Evolutionary conservation across 1,140 invertebrate species (phyloP).

Genomic region (Popillia japonica): DNA sequence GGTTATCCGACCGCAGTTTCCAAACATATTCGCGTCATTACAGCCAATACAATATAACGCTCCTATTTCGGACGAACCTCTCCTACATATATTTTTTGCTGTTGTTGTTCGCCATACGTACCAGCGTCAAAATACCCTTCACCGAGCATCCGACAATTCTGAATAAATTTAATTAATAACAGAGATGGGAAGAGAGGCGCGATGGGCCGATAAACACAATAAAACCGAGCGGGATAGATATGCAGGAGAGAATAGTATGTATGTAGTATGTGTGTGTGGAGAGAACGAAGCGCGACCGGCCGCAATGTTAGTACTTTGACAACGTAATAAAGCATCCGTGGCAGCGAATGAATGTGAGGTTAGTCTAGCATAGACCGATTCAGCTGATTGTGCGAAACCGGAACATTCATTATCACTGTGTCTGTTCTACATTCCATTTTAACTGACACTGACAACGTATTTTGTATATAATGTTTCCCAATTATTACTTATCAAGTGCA

Average conservation of each 20-base stretch:
- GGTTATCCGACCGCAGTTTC: neutral
- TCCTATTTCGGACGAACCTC: neutral
- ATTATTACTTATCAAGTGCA: conserved; percentile 6
- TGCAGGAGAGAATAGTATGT: neutral
- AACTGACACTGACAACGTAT: conserved; percentile 32
- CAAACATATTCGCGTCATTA: neutral
- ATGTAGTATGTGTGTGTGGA: neutral
- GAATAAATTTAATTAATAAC: conserved; percentile 16
- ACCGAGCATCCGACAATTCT: neutral
- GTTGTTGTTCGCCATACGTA: neutral
- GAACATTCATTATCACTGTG: conserved; percentile 42
- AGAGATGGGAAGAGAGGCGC: neutral
- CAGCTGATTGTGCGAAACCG: conserved; percentile 44
- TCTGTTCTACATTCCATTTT: conserved; percentile 40
- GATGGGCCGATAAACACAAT: neutral
- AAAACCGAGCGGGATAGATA: neutral
- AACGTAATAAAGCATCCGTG: conserved; percentile 43
- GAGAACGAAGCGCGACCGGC: conserved; percentile 31
- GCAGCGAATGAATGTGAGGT: conserved; percentile 43
- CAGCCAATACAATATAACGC: neutral
- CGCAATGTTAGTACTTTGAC: conserved; percentile 41
- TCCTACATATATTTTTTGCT: neutral
- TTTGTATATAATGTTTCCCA: neutral
- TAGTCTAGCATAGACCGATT: conserved; percentile 44
- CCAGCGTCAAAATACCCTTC: neutral